Percentiles rank a stretch among this genome's conserved stretches.
phyloP scores from a whole-genome alignment of 2,888 invertebrate species.

The Pristionchus arcanus region DNA sequence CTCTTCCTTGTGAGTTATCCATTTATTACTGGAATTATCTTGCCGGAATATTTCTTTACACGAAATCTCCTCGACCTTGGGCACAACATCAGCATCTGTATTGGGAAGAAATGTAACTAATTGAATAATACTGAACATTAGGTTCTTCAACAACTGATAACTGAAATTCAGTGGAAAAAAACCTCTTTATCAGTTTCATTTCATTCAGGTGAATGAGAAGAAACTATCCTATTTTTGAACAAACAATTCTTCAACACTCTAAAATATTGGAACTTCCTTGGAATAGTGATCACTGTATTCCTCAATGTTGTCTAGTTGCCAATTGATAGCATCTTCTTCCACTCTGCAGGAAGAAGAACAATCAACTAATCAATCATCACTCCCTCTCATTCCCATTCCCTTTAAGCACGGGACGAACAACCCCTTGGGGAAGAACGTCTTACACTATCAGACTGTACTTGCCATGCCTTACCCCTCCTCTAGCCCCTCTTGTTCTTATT shows the following conservation, averaged over 20 bases:
- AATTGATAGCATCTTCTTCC: background rate
- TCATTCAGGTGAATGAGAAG: too few species aligned
- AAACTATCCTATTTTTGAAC: too few species aligned
- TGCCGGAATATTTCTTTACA: background rate
- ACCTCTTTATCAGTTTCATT: too few species aligned
- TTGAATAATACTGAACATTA: too few species aligned
- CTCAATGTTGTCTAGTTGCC: conserved; percentile 23
- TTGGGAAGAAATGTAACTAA: too few species aligned
- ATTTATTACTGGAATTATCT: background rate
- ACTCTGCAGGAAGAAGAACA: background rate
- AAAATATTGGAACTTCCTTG: background rate
- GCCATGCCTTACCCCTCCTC: background rate
- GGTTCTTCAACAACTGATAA: background rate
- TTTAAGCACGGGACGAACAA: background rate
- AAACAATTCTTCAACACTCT: too few species aligned
- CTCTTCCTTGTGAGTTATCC: conserved; percentile 7
- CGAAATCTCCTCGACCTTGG: background rate
- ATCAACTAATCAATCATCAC: conserved; percentile 27
- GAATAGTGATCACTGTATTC: background rate
- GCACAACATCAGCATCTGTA: too few species aligned
- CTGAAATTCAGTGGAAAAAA: too few species aligned
- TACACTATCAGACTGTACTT: conserved; percentile 15
- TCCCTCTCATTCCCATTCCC: background rate
- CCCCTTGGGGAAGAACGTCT: background rate
- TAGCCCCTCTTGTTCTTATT: background rate